Evolutionary conservation across 1,140 invertebrate genomes (phyloP), one percentile per base, ranked within the genome.

Genomic region (Neodiprion virginianus): DNA sequence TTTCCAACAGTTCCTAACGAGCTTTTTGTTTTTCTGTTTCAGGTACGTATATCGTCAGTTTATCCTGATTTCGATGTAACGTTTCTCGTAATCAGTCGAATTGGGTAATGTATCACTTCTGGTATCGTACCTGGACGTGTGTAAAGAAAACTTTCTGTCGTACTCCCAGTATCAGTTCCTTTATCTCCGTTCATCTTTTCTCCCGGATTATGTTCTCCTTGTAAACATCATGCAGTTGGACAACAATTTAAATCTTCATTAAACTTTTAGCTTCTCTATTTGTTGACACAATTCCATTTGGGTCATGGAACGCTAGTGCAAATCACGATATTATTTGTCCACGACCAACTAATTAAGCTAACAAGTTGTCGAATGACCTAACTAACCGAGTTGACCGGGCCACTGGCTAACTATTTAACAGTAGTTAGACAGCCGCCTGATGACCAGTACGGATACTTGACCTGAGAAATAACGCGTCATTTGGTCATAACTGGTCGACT

Each of bases 331-430:
- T 5, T 40, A 40, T 40, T 40, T 40, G 28, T 40, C 28, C 1
- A 14, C 5, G 53, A 8, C 7, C 53, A 8, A 17, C 53, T 61
- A 8, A 17, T 8, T 8, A 61, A 14, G 28, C 28, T 14, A 61
- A 61, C 53, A 61, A 61, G 53, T 61, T 61, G 0, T 61, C n/a
- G 11, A 61, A 61, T 61, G 53, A 61, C 53, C 53, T 12, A 61
- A 12, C 53, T 17, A 61, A 12, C 53, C 11, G 4, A 12, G 53
- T 17, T 17, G 53, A 40, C 5, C n/a, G 8, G 53, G 53, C 0
- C 53, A 61, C 53, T 61, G n/a, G n/a, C 53, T 61, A 61, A 61
- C 53, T 61, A 61, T 61, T 61, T 61, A 61, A 61, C 3, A 61
- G 53, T 61, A 61, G 53, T 61, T 61, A 61, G 53, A 61, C 53